These are phyloP conservation scores for Crotalus tigris DNA, from an alignment of 2,113 vertebrate genomes.

Conservation along the genomic window DNA sequence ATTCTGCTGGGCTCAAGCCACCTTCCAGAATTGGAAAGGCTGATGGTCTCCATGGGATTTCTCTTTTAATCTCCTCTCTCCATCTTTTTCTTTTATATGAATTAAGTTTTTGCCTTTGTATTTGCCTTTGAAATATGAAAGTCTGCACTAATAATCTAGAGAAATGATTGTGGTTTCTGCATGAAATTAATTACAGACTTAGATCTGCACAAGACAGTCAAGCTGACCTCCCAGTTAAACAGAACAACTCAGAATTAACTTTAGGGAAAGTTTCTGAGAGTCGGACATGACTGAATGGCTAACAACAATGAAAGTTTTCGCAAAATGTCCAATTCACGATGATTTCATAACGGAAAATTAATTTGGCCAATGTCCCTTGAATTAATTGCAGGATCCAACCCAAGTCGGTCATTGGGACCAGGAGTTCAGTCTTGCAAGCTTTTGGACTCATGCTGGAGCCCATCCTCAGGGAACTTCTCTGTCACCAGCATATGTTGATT, in stretches of 20 bases:
- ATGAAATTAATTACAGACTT: background rate
- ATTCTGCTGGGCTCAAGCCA: background rate
- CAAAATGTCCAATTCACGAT: background rate
- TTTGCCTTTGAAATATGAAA: background rate
- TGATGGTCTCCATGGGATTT: background rate
- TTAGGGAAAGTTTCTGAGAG: background rate
- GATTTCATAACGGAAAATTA: background rate
- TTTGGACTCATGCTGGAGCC: too few species aligned
- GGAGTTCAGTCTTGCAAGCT: too few species aligned
- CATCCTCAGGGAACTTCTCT: too few species aligned
- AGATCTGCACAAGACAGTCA: background rate
- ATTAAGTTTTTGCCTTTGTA: conserved; percentile 33
- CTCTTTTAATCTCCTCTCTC: background rate
- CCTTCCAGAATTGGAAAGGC: background rate
- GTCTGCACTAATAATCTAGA: conserved; percentile 11
- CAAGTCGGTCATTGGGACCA: too few species aligned
- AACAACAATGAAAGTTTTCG: rapidly evolving
- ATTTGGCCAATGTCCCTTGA: background rate
- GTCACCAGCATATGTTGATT: too few species aligned
- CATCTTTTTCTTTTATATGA: conserved; percentile 3
- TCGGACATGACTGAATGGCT: background rate
- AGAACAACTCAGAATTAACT: background rate
- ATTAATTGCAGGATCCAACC: too few species aligned
- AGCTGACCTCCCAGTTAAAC: background rate
- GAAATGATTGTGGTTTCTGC: background rate